Evolutionary conservation across 2,888 invertebrate species (phyloP).

Genomic region (Odontomyia ornata): DNA sequence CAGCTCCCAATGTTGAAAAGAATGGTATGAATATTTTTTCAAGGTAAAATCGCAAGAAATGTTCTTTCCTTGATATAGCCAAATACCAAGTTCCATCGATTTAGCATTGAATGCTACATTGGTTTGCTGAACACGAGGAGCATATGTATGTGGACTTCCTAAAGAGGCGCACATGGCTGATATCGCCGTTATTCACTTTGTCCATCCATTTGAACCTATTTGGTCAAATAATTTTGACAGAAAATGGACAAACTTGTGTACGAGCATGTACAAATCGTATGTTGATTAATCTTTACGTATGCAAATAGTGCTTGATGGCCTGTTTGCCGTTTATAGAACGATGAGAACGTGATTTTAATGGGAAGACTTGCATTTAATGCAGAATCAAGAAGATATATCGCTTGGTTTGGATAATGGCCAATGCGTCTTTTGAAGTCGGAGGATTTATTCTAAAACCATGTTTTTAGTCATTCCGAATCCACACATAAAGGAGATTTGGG

Average conservation of each 20-base stretch:
- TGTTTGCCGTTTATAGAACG: constrained; percentile 20
- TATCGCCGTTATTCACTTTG: constrained; percentile 38
- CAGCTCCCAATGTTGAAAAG: neutral
- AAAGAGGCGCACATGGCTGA: neutral
- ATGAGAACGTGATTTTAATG: neutral
- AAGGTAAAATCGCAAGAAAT: constrained; percentile 24
- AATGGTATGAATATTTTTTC: constrained; percentile 16
- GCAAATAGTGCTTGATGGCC: constrained; percentile 14
- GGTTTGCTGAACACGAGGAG: neutral
- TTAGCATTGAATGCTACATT: neutral
- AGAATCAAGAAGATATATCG: neutral
- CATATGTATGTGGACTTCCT: neutral
- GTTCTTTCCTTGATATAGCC: neutral
- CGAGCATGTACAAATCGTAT: neutral
- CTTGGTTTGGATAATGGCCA: neutral
- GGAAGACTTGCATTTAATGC: neutral
- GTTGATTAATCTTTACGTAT: constrained; percentile 31
- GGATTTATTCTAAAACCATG: no score
- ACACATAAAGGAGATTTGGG: no score
- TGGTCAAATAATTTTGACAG: constrained; percentile 44
- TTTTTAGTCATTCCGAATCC: no score
- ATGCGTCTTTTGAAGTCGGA: neutral
- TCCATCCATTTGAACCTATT: constrained; percentile 39
- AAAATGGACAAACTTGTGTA: constrained; percentile 20
- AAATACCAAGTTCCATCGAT: neutral